Evolutionary conservation across 2,888 invertebrate species (phyloP), one percentile per base, ranked within the genome.

Genomic region (Euphydryas editha): DNA sequence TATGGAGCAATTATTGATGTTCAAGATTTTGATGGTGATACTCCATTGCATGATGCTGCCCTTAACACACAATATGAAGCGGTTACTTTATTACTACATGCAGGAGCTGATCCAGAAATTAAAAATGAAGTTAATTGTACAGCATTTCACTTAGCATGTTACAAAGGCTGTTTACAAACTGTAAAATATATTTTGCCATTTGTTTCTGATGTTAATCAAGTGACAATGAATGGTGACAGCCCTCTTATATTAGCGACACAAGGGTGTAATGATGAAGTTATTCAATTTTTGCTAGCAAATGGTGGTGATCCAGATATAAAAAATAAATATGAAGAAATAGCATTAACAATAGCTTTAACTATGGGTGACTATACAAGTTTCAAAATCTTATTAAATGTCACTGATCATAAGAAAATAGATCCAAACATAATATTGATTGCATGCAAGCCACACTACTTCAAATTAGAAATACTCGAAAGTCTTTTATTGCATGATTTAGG

Each of bases 11-110:
- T 85, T 18, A 75, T 92, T 63, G 80, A 93, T 77, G 85, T 87
- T 6, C 88, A 88, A 74, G 93, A 93, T 72, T 92, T 88, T 80
- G 92, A 93, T 77, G 92, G 92, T 17, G 93, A 93, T 58, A 92
- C 92, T 39, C 89, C 93, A 8, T 73, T 93, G 60, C 93, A 93
- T 76, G 91, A 93, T 75, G 90, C 93, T 18, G 87, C 88, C 30
- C 70, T 88, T 58, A 77, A 76, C 20, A 76, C 73, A 17, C 80
- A 88, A 67, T 74, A 81, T 72, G 81, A 84, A 42, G 83, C 87
- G 15, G 81, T 88, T 6, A 73, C 78, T n/a, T 64, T 83, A 1
- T 76, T 93, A 17, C 66, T 93, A 44, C 84, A 88, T 77, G 89
- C 90, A 30, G 93, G 92, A 59, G 93, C 92, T 0, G 80, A 88